Percentiles rank a stretch among this genome's conserved stretches.
Evolutionary conservation across 2,113 vertebrate genomes (phyloP).

Genomic region (Silurus asotus): DNA sequence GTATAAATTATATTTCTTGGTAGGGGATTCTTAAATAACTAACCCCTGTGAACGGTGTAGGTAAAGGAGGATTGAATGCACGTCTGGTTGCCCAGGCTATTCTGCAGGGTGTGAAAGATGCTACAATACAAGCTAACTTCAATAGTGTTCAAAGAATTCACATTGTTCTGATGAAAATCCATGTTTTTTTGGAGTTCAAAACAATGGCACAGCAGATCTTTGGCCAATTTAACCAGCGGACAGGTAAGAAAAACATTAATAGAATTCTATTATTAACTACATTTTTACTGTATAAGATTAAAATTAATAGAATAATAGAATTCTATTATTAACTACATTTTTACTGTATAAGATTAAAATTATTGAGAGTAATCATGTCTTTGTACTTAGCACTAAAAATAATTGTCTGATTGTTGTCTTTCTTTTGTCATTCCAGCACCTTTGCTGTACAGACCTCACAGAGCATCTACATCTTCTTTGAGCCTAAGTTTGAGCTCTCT

Average conservation of each 20-base stretch:
- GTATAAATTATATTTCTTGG: not conserved
- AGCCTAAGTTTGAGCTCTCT: not conserved
- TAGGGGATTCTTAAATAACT: not conserved
- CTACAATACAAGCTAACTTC: constrained; percentile 7
- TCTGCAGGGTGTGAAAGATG: constrained; percentile 55
- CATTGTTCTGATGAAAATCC: constrained; percentile 57
- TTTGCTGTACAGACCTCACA: constrained; percentile 7
- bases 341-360: not conserved
- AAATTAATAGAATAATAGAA: not conserved
- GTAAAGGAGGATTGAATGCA: constrained; percentile 53
- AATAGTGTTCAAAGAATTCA: constrained; percentile 48
- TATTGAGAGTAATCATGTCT: not conserved
- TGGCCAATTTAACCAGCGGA: not conserved
- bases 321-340: not conserved
- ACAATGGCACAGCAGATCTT: constrained; percentile 50
- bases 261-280: not conserved
- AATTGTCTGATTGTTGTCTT: not conserved
- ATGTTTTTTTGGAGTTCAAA: constrained; percentile 62
- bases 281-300: too few species aligned
- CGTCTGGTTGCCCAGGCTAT: constrained; percentile 57
- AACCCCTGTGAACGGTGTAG: constrained; percentile 44
- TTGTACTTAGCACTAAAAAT: not conserved
- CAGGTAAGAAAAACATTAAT: constrained; percentile 48
- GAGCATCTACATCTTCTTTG: not conserved
- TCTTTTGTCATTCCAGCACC: constrained; percentile 14